These are phyloP conservation scores for Oxyura jamaicensis DNA, from an alignment of 2,113 vertebrate species.

Conservation along the genomic window DNA sequence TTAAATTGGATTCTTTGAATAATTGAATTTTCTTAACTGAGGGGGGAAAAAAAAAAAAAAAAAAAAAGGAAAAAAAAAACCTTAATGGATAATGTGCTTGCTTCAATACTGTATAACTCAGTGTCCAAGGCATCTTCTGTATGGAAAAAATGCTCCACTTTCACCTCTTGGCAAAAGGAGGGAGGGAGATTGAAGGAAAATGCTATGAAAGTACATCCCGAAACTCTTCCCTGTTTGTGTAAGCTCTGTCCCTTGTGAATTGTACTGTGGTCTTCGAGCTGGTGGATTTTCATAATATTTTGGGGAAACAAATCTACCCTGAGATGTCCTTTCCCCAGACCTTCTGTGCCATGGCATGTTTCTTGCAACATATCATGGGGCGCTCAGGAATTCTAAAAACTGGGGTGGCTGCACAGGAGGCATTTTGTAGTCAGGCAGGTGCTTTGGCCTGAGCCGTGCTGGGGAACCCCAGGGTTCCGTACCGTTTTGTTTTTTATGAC, in stretches of 20 bases:
- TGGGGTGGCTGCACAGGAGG: neutral
- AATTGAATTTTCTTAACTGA: neutral
- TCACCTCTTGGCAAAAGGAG: neutral
- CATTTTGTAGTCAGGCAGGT: neutral
- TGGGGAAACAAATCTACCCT: neutral
- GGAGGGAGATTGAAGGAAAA: neutral
- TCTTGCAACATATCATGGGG: rapidly evolving
- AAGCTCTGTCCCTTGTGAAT: neutral
- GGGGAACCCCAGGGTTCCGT: neutral
- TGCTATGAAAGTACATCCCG: neutral
- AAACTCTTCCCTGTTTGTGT: constrained; percentile 4
- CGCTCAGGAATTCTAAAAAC: neutral
- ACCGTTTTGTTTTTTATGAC: rapidly evolving
- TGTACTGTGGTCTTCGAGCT: neutral
- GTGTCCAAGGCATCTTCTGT: neutral
- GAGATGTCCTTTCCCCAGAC: neutral
- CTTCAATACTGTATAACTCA: rapidly evolving
- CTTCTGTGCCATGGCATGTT: neutral
- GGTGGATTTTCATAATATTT: neutral
- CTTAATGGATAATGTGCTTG: neutral
- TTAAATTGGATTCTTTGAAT: neutral
- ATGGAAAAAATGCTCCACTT: constrained; percentile 24
- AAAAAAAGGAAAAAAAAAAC: neutral
- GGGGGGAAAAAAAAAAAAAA: too few species aligned
- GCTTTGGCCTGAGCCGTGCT: neutral